Conservation (phyloP, 2,888 invertebrate species). For the Adelphocoris suturalis region DNA sequence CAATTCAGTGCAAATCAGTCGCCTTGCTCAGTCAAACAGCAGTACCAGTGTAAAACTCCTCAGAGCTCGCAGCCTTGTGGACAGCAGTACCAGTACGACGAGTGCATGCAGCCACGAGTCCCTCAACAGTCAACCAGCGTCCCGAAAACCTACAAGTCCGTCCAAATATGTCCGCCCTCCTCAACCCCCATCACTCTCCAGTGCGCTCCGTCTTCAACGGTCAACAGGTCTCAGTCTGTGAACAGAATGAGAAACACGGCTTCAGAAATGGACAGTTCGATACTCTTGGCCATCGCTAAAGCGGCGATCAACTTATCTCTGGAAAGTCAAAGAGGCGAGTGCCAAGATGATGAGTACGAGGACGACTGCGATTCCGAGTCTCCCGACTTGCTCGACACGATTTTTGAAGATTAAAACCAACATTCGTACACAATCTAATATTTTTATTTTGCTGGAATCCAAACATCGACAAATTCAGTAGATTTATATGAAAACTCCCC, state of each 20-base stretch:
- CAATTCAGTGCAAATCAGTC: background rate
- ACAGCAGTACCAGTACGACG: background rate
- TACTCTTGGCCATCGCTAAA: conserved; percentile 56
- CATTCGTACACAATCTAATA: background rate
- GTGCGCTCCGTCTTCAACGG: background rate
- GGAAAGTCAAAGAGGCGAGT: conserved; percentile 6
- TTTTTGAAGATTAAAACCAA: conserved; percentile 35
- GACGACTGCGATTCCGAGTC: conserved; percentile 5
- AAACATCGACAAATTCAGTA: too few species aligned
- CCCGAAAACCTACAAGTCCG: background rate
- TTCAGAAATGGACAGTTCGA: conserved; percentile 43
- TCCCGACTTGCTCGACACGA: conserved; percentile 6
- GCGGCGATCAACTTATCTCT: conserved; percentile 47
- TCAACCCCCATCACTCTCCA: background rate
- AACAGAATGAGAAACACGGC: background rate
- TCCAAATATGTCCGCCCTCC: background rate
- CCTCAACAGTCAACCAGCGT: background rate
- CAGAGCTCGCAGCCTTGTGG: background rate
- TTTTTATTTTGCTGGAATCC: too few species aligned
- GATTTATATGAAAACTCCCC: too few species aligned
- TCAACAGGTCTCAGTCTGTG: background rate
- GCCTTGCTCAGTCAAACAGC: background rate
- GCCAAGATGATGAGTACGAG: background rate
- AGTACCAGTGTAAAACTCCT: too few species aligned
- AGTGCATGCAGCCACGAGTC: background rate